A percentile compares a stretch with the other conserved stretches of the same genome.
phyloP scores from a whole-genome alignment of 2,888 invertebrate genomes.

The Eupeodes luniger region DNA sequence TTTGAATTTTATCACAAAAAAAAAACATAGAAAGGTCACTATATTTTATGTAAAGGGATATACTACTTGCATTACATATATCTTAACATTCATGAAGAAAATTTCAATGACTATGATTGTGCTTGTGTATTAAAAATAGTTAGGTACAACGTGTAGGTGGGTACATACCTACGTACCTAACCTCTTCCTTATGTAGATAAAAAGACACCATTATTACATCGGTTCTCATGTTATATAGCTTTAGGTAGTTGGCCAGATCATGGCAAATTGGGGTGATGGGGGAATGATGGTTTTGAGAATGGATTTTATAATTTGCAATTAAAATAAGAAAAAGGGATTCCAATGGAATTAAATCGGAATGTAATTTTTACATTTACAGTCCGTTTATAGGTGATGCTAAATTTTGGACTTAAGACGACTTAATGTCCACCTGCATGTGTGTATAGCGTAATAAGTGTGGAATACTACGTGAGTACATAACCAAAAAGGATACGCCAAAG shows the following conservation, averaged over 20 bases:
- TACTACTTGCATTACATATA: too few relatives aligned
- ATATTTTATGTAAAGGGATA: not conserved
- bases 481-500: too few relatives aligned
- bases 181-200: too few relatives aligned
- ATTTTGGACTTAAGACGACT: slow-evolving; percentile 38
- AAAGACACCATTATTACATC: not conserved
- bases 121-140: not conserved
- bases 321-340: slow-evolving; percentile 61
- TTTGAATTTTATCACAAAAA: too few relatives aligned
- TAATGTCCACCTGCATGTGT: slow-evolving; percentile 21
- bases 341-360: slow-evolving; percentile 65
- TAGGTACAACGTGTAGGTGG: too few relatives aligned
- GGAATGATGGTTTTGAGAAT: not conserved
- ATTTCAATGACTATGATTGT: slow-evolving; percentile 11
- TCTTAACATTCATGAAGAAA: not conserved
- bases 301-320: slow-evolving; percentile 68
- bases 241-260: slow-evolving; percentile 2
- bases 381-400: slow-evolving; percentile 43
- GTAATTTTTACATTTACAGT: slow-evolving; percentile 45
- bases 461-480: too few relatives aligned
- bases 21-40: not conserved
- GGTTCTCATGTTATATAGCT: slow-evolving; percentile 2
- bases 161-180: not conserved
- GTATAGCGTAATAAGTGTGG: too few relatives aligned
- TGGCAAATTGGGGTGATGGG: too few relatives aligned